Base-by-base conservation (phyloP, 2,113 vertebrate genomes). In the Plecturocebus donacophilus region DNA sequence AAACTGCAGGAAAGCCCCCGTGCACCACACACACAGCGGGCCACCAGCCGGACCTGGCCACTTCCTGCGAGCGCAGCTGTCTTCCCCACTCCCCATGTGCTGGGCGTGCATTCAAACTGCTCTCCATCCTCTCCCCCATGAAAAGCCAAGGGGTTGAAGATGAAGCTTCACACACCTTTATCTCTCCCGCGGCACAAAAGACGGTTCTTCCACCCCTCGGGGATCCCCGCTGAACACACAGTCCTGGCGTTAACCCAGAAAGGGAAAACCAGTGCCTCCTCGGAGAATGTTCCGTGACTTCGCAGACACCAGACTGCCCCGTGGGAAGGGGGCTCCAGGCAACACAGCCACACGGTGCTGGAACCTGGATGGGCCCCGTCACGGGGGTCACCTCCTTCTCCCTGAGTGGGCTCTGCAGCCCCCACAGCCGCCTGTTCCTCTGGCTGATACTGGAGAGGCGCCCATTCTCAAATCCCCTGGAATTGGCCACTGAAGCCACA, bases 321-420 rank as follows among this genome's bases (percentile, higher is more conserved):
- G 0, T 6, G 61, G 23, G 47, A 35, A 38, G 47, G 80, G 90
- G 54, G 54, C 71, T 94, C 83, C 75, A 64, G 86, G 64, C 7
- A 11, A 68, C 5, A 0, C 2, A 0, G 27, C 25, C 0, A 27
- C 19, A 5, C 70, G 2, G 25, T 0, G 35, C 71, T 0, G 61
- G 19, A 3, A 10, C 40, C 38, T 4, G 2, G 56, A 25, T 0
- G 1, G 61, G 82, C 38, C 21, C 12, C 4, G 0, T 4, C 2
- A 6, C 12, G 1, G 14, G 0, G 35, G 49, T 19, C 49, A 35
- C 52, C 17, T 58, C 47, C 42, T 45, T 68, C 56, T 20, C 0
- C 27, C 32, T 66, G 13, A 7, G 45, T 9, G 10, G 19, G 45
- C 9, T 11, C 32, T 32, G 80, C 0, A 52, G 35, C 42, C 52